Evolutionary conservation across 2,113 vertebrate species (phyloP), one percentile per base, ranked within the genome.

Genomic region (Aptenodytes forsteri): DNA sequence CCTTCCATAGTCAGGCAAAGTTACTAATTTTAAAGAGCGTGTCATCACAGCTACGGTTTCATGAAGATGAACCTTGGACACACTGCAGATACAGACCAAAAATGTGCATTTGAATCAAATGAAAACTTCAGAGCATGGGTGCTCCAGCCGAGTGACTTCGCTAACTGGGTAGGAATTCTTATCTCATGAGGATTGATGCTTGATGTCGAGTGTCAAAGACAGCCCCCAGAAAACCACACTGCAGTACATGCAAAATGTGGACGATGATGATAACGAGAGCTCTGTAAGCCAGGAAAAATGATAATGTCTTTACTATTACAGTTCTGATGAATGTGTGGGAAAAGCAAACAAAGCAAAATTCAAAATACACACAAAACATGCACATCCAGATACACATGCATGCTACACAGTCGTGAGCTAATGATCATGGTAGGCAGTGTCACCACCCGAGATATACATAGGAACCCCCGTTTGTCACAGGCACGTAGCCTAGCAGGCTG

Each of bases 371-470:
- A 32, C 34, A 56, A 46, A 58, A 58, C 26, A 2, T 3, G 34
- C 36, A 26, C 2, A 4, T 36, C 36, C 65, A 27, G 59, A 67
- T 13, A 71, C 55, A 42, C 12, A 2, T 2, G 19, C 15, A n/a
- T 1, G 2, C 59, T 42, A 19, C 0, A 1, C 21, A 14, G 47
- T 7, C 42, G 21, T 5, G 17, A 78, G 52, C 65, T 56, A 25
- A 27, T 11, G 65, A 18, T 22, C 32, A 23, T 0, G 0, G 42
- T 29, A 30, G 27, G 58, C 29, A 18, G 42, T 8, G 22, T 47
- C 52, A 77, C 40, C 52, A 20, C 27, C 23, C 1, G 8, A 66
- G 82, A 25, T 10, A 2, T 0, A 6, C 0, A 5, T 1, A 30
- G 61, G 65, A 82, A 29, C 32, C 47, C 34, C 58, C 22, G 25